These are phyloP conservation scores for Diplodus sargus DNA, from an alignment of 2,797 vertebrate genomes.

Conservation along the genomic window DNA sequence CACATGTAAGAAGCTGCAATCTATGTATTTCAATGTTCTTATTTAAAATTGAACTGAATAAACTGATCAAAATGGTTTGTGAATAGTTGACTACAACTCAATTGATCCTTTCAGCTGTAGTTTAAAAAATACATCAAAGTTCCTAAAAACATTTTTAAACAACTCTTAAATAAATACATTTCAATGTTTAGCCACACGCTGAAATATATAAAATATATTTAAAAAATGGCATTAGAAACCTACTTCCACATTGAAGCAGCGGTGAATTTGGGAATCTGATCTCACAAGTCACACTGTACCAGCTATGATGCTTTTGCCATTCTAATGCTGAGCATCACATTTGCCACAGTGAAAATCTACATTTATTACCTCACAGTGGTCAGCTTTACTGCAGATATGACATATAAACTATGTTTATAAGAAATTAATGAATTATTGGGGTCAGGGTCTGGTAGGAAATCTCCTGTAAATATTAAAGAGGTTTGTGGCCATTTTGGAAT, in stretches of 20 bases:
- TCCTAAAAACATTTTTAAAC: too few species aligned
- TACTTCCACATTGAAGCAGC: not conserved
- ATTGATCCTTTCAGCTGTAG: too few species aligned
- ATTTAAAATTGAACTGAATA: too few species aligned
- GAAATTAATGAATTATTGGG: conserved; percentile 64
- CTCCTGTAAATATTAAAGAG: conserved; percentile 51
- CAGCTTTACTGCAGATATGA: conserved; percentile 41
- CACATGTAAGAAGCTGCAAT: too few species aligned
- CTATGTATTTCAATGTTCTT: too few species aligned
- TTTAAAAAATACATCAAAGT: too few species aligned
- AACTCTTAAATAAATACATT: not conserved
- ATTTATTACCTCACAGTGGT: conserved; percentile 43
- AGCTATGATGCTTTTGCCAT: conserved; percentile 32
- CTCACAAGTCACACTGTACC: conserved; percentile 41
- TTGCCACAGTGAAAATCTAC: conserved; percentile 39
- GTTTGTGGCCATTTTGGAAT: conserved; percentile 35
- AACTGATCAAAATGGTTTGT: too few species aligned
- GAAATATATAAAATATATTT: too few species aligned
- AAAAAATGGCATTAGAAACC: not conserved
- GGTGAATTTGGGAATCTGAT: conserved; percentile 33
- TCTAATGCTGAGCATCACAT: conserved; percentile 31
- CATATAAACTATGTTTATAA: conserved; percentile 63
- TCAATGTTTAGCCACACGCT: not conserved
- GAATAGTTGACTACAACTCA: too few species aligned
- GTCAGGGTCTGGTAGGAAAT: conserved; percentile 50